phyloP scores from a whole-genome alignment of 2,113 vertebrate species.

The Phyllopteryx taeniolatus region DNA sequence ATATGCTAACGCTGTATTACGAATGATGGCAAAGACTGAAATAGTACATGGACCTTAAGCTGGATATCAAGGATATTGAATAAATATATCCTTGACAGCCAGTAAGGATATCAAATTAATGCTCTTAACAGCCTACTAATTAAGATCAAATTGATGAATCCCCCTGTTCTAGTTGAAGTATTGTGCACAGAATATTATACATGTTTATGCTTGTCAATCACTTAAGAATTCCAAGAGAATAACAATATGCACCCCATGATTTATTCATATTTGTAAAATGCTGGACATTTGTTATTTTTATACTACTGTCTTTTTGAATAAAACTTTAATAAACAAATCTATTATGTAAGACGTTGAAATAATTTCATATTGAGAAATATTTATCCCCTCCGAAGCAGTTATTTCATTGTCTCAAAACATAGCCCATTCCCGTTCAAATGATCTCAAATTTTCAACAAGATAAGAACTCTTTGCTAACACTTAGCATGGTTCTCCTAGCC shows the following conservation, averaged over 20 bases:
- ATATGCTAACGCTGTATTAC: too few relatives aligned
- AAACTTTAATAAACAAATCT: neutral
- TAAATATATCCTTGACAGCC: too few relatives aligned
- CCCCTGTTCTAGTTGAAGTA: neutral
- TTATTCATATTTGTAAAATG: constrained; percentile 1
- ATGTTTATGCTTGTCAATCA: neutral
- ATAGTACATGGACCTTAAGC: neutral
- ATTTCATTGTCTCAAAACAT: neutral
- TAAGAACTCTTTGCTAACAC: neutral
- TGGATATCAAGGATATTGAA: neutral
- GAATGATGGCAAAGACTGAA: too few relatives aligned
- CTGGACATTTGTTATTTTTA: constrained; percentile 13
- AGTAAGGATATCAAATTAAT: too few relatives aligned
- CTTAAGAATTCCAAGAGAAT: neutral
- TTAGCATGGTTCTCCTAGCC: neutral
- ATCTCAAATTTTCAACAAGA: too few relatives aligned
- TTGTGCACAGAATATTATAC: neutral
- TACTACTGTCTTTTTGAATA: neutral
- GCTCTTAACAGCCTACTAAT: neutral
- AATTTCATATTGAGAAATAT: too few relatives aligned
- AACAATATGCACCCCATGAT: neutral
- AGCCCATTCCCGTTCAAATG: neutral
- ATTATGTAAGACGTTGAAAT: neutral
- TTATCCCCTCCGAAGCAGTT: too few relatives aligned
- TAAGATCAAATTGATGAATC: neutral